Conservation (phyloP, 2,113 vertebrate genomes). For the Scopus umbretta region DNA sequence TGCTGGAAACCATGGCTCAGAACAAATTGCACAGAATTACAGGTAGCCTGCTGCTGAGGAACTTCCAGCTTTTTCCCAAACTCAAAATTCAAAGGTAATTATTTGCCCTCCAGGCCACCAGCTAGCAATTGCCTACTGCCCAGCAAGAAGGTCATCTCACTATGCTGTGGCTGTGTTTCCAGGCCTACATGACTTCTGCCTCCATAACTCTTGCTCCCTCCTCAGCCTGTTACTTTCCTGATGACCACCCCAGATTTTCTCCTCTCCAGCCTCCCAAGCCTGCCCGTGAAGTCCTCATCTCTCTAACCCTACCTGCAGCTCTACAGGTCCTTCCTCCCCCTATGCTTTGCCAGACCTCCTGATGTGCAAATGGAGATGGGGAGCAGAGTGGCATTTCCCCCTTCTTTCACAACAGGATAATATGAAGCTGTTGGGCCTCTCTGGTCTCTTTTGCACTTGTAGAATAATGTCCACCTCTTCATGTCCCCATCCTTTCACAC, state of each 20-base stretch:
- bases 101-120: background rate
- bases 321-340: background rate
- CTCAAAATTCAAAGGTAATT: background rate
- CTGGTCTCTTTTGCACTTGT: background rate
- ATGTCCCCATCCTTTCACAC: background rate
- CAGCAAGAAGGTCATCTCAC: accelerated
- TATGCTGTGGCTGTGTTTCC: accelerated
- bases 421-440: background rate
- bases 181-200: accelerated
- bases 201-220: background rate
- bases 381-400: background rate
- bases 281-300: background rate
- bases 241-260: background rate
- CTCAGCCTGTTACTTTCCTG: background rate
- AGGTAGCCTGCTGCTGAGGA: background rate
- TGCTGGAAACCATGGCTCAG: background rate
- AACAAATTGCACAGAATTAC: background rate
- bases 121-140: background rate
- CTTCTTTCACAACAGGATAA: background rate
- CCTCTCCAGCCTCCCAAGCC: background rate
- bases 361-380: background rate
- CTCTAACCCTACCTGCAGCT: background rate
- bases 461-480: background rate
- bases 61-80: background rate
- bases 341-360: background rate